Evolutionary conservation across 2,113 vertebrate species (phyloP).

Genomic region (Podarcis raffonei): DNA sequence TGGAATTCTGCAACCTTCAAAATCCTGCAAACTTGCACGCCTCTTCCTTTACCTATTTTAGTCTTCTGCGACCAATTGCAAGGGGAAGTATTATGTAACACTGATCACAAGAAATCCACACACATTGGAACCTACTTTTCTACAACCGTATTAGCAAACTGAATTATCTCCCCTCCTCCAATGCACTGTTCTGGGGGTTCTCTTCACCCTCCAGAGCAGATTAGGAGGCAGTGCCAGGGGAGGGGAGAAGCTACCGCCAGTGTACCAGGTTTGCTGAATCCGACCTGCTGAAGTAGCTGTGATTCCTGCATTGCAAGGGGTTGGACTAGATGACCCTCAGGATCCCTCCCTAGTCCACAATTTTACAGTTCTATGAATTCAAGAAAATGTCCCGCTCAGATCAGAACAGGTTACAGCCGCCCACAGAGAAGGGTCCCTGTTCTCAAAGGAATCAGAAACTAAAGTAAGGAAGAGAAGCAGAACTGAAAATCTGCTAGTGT

Average conservation of each 20-base stretch:
- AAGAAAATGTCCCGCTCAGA: background rate
- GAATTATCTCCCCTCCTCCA: too few relatives aligned
- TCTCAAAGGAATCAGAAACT: background rate
- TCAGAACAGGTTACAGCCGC: background rate
- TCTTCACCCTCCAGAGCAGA: background rate
- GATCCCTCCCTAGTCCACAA: too few relatives aligned
- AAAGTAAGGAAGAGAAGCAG: background rate
- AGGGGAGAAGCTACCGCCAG: background rate
- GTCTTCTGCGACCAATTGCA: background rate
- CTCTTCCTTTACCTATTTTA: background rate
- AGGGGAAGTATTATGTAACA: background rate
- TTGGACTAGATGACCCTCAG: too few relatives aligned
- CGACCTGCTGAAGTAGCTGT: too few relatives aligned
- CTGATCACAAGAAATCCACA: too few relatives aligned
- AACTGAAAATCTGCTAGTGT: background rate
- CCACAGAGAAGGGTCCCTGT: background rate
- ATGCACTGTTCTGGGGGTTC: too few relatives aligned
- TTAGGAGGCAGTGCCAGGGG: background rate
- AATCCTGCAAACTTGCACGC: background rate
- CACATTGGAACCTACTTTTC: background rate
- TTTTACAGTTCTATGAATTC: too few relatives aligned
- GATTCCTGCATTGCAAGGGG: too few relatives aligned
- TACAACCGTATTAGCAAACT: too few relatives aligned
- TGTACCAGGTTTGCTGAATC: too few relatives aligned
- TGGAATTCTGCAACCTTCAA: background rate